Percentiles rank a stretch among this genome's conserved stretches.
Conservation (phyloP, 2,113 vertebrate genomes). For the Oxygymnocypris stewartii region DNA sequence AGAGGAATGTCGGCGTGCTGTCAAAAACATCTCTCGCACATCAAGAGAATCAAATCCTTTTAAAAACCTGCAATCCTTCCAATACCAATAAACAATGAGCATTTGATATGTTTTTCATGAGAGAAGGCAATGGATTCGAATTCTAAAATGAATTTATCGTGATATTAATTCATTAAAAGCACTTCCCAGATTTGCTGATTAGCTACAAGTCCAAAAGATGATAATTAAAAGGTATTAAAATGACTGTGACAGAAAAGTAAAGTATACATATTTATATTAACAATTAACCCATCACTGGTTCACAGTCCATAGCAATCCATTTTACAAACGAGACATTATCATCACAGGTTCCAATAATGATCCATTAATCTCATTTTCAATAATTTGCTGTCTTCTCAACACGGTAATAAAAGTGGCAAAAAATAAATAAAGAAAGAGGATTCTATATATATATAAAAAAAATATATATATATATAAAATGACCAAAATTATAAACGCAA, state of each 20-base stretch:
- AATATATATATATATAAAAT: no score
- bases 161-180: background rate
- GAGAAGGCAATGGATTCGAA: background rate
- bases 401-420: no score
- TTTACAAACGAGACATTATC: background rate
- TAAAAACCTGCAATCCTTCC: background rate
- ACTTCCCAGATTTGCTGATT: background rate
- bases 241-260: background rate
- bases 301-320: no score
- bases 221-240: background rate
- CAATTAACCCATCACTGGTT: no score
- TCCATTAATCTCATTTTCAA: background rate
- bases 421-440: no score
- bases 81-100: background rate
- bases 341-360: background rate
- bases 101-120: background rate
- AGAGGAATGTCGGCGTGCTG: conserved; percentile 13
- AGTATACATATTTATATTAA: background rate
- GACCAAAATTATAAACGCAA: no score
- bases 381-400: background rate
- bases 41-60: conserved; percentile 3
- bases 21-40: background rate
- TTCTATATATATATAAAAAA: no score
- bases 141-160: background rate
- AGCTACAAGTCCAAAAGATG: background rate